Conservation (phyloP, 2,113 vertebrate genomes). For the Paramormyrops kingsleyae region DNA sequence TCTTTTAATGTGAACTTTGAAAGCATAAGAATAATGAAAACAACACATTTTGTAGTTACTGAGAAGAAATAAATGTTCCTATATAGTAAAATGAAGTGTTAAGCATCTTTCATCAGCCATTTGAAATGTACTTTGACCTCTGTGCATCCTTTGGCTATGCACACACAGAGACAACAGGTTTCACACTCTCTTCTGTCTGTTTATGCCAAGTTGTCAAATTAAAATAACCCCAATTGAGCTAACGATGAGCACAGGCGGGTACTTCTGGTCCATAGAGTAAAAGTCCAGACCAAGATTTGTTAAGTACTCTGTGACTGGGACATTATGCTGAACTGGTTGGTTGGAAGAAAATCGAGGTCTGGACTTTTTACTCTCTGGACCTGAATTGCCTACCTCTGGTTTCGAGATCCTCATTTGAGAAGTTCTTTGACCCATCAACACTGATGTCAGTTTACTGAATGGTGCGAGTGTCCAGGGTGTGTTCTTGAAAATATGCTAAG, state of each 20-base stretch:
- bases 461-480: background rate
- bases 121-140: background rate
- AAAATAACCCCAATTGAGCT: background rate
- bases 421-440: background rate
- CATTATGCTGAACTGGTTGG: background rate
- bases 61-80: background rate
- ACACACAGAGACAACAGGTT: background rate
- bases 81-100: background rate
- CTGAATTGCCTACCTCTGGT: background rate
- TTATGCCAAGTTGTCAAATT: background rate
- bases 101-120: background rate
- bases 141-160: background rate
- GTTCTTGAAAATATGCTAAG: background rate
- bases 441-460: background rate
- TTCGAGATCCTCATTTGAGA: background rate
- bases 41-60: background rate
- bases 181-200: background rate
- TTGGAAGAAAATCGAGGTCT: background rate
- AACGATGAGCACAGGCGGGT: background rate
- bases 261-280: background rate
- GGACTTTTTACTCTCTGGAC: background rate
- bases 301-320: background rate
- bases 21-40: background rate
- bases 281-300: background rate
- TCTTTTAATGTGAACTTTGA: background rate